phyloP scores from a whole-genome alignment of 2,888 invertebrate genomes.

The Nineta flava region DNA sequence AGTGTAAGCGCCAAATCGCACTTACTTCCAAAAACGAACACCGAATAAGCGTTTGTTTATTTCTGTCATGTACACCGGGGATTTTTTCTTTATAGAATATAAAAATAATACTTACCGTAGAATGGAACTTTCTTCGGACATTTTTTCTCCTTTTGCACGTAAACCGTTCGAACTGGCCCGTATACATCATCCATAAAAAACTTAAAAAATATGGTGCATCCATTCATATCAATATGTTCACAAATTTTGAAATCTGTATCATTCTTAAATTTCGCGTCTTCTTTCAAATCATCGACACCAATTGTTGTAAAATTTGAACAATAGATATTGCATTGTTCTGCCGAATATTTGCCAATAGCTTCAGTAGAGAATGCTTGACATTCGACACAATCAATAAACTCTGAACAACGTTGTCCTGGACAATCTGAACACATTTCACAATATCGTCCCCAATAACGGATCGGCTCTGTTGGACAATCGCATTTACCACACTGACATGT shows the following conservation, averaged over 20 bases:
- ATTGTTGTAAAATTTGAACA: constrained; percentile 21
- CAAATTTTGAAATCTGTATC: constrained; percentile 24
- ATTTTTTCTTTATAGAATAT: too few species aligned
- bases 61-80: too few species aligned
- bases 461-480: constrained; percentile 3
- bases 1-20: too few species aligned
- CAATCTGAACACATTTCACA: constrained; percentile 36
- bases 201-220: constrained; percentile 30
- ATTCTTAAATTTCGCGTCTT: constrained; percentile 16
- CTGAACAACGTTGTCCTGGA: constrained; percentile 5
- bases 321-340: constrained; percentile 18
- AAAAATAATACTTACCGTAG: constrained; percentile 23
- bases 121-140: constrained; percentile 27
- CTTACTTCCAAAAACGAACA: too few species aligned
- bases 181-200: constrained; percentile 23
- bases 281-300: constrained; percentile 21
- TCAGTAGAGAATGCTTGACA: constrained; percentile 43
- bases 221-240: constrained; percentile 24
- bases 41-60: too few species aligned
- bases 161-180: constrained; percentile 17
- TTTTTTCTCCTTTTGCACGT: constrained; percentile 29
- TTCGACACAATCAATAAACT: constrained; percentile 34
- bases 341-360: constrained; percentile 22
- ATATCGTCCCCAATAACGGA: constrained; percentile 29
- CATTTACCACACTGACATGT: constrained; percentile 55